Evolutionary conservation across 2,888 invertebrate genomes (phyloP), one percentile per base, ranked within the genome.

Genomic region (Cryptocephalus moraei): DNA sequence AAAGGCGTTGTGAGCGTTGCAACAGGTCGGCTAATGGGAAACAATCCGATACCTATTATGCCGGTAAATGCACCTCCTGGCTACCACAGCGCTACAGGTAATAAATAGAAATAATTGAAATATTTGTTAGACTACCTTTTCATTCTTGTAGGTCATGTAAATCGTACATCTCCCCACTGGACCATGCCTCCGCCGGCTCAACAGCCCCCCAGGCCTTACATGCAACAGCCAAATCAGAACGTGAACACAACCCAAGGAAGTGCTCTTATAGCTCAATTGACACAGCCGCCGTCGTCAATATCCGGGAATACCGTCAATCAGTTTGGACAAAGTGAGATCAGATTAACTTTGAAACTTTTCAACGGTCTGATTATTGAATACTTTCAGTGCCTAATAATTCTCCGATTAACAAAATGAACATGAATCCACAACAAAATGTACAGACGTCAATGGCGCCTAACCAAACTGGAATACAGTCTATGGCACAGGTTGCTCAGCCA

Each of bases 131-230:
- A 22, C 6, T 6, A 22, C 6, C 2, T 22, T 22, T 22, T 22
- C 22, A 6, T 22, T 36, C 47, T 44, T 41, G 2, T 39, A 56
- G 55, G 51, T 8, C 56, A 54, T 31, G 49, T 55, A 32, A 56
- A 54, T 36, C 49, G 56, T 12, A 45, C 56, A 1, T 54, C 55
- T 32, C 55, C 57, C 10, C 75, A 80, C 49, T 78, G 83, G 9
- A 80, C 81, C 60, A 79, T 81, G 57, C 77, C 80, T 50, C 82
- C 82, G 0, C 78, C 77, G 0, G 75, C 76, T 53, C 76, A 74
- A 33, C 76, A 56, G 44, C 63, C 62, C 14, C 63, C 62, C 13
- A 61, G 64, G 40, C 65, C 67, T 38, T 62, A 64, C 39, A 56
- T 62, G 49, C 57, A 53, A 33, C 64, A 62, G 46, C 61, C 60